Base-by-base conservation (phyloP, 2,113 vertebrate genomes). In the Sapayoa aenigma region DNA sequence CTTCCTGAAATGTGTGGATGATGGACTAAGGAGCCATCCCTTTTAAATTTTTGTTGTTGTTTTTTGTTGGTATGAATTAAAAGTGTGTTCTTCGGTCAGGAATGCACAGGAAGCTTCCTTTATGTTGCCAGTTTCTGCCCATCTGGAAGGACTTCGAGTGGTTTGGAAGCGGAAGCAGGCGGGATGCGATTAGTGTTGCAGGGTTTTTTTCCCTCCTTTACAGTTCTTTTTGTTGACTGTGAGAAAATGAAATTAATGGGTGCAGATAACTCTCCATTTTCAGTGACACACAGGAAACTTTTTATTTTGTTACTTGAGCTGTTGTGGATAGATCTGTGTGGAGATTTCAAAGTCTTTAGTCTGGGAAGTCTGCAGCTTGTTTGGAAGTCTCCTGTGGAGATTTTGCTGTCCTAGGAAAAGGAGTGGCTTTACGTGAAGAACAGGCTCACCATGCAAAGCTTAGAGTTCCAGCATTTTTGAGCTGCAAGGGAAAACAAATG, bases 121-220 rank as follows among this genome's bases (percentile, higher is more conserved):
- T 85, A 27, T 49, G 17, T 41, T 84, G 21, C 35, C 41, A 20
- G 4, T 78, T 84, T 53, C 44, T 19, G 5, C 15, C 6, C 33
- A 24, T 33, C 17, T 39, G 30, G 24, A 79, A 82, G n/a, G n/a
- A 44, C 28, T 85, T 41, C 28, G 50, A 41, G 37, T 52, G 68
- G 13, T 90, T 62, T 62, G 55, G 37, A 68, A 77, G 65, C 20
- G 81, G 65, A 89, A 62, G 37, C 41, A 65, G 69, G 52, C 1
- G 8, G 44, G 21, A 53, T 20, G 24, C 20, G n/a, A 46, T 27
- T 41, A 5, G 21, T 47, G 30, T 18, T 35, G 28, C 21, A 46
- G 46, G 4, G 18, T 63, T 8, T 1, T 0, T 89, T 93, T 89
- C 11, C n/a, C 22, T 5, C n/a, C 0, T 0, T 60, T 89, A 41